Evolutionary conservation across 2,113 vertebrate genomes (phyloP).

Genomic region (Calidris pygmaea): DNA sequence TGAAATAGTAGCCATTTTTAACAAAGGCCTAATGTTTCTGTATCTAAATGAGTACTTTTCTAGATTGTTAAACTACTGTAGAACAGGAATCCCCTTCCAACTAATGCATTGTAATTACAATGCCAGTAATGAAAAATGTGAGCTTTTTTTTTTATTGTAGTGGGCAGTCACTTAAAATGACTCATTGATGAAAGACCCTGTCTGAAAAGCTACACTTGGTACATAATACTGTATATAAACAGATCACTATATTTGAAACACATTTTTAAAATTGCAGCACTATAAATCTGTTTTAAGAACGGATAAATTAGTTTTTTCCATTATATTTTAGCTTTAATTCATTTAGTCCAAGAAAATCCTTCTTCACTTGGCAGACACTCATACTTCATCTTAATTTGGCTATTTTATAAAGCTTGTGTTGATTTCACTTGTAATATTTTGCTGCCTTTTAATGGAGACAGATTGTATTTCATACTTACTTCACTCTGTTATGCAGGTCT

Average conservation of each 20-base stretch:
- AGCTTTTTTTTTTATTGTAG: neutral
- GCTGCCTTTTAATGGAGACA: slow-evolving; percentile 17
- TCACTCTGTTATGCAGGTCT: neutral
- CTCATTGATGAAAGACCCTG: neutral
- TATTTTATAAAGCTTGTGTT: slow-evolving; percentile 31
- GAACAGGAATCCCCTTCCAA: neutral
- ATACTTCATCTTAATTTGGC: slow-evolving; percentile 1
- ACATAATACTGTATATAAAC: neutral
- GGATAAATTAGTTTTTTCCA: neutral
- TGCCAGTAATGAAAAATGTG: neutral
- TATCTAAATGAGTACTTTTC: neutral
- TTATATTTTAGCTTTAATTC: neutral
- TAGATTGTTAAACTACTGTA: neutral
- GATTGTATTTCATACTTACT: slow-evolving; percentile 15
- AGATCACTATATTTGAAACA: neutral
- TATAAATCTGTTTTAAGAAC: slow-evolving; percentile 14
- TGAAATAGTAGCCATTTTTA: neutral
- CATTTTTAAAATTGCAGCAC: neutral
- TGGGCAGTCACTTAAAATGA: neutral
- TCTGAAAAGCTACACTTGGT: neutral
- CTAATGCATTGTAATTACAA: neutral
- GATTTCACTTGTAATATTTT: slow-evolving; percentile 27
- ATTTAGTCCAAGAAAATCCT: slow-evolving; percentile 10
- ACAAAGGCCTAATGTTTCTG: neutral
- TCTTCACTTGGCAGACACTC: slow-evolving; percentile 16